Percentiles rank a stretch among this genome's conserved stretches.
phyloP scores from a whole-genome alignment of 2,888 invertebrate species.

The Mesochorus sp. region DNA sequence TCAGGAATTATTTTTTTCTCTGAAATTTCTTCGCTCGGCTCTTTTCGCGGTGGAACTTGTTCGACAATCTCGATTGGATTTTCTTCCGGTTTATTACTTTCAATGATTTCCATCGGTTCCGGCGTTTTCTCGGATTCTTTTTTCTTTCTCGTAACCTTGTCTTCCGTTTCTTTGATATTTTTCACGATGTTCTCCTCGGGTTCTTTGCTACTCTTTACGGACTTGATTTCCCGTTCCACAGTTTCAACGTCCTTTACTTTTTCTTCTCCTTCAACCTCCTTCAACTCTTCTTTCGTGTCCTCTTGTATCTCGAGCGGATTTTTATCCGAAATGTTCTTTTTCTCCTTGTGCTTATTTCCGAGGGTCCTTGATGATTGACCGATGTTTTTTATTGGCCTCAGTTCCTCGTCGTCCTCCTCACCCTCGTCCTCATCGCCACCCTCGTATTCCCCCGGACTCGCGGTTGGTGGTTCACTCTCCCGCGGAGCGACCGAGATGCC shows the following conservation, averaged over 20 bases:
- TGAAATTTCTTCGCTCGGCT: not conserved
- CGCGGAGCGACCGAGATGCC: slow-evolving; percentile 63
- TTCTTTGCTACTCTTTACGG: slow-evolving; percentile 82
- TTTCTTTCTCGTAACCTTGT: slow-evolving; percentile 40
- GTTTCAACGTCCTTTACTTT: slow-evolving; percentile 77
- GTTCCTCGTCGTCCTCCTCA: slow-evolving; percentile 77
- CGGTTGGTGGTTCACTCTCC: slow-evolving; percentile 74
- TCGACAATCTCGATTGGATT: slow-evolving; percentile 5
- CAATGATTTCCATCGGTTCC: slow-evolving; percentile 44
- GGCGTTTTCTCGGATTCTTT: slow-evolving; percentile 58
- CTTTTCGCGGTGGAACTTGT: not conserved
- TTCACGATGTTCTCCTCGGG: slow-evolving; percentile 77
- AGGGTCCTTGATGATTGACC: slow-evolving; percentile 58
- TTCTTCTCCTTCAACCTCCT: slow-evolving; percentile 79
- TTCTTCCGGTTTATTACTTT: slow-evolving; percentile 26
- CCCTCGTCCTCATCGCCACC: slow-evolving; percentile 81
- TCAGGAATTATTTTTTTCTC: not conserved
- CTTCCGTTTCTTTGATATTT: slow-evolving; percentile 47
- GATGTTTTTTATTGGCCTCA: slow-evolving; percentile 70
- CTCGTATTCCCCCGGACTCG: slow-evolving; percentile 80
- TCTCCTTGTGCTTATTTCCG: slow-evolving; percentile 57
- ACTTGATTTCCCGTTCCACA: slow-evolving; percentile 83
- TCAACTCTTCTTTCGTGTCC: slow-evolving; percentile 77
- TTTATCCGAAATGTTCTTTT: slow-evolving; percentile 61
- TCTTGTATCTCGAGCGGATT: slow-evolving; percentile 66